These are phyloP conservation scores for Acleris emargana DNA, from an alignment of 2,888 invertebrate species.

Conservation along the genomic window DNA sequence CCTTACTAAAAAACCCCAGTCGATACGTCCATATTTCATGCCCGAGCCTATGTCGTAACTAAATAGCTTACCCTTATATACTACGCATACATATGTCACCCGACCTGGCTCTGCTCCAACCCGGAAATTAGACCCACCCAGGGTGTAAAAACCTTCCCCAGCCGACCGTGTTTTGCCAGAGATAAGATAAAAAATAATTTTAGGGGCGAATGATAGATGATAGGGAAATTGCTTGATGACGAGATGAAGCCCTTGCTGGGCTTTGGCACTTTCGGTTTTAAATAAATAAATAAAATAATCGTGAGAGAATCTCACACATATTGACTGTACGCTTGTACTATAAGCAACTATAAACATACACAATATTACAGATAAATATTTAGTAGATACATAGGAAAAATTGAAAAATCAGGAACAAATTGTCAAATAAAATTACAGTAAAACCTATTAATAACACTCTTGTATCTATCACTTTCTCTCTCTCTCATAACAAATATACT, in stretches of 20 bases:
- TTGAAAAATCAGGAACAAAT: too few species aligned
- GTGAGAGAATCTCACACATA: too few species aligned
- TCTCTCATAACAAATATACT: too few species aligned
- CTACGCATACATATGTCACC: constrained; percentile 15
- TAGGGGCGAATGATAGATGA: constrained; percentile 23
- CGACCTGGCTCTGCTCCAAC: constrained; percentile 43
- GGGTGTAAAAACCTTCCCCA: constrained; percentile 44
- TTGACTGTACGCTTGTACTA: too few species aligned
- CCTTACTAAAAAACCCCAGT: background rate
- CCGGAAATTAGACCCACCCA: constrained; percentile 43
- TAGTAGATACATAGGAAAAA: too few species aligned
- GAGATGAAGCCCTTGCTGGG: background rate
- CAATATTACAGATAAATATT: too few species aligned
- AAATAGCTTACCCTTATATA: constrained; percentile 12
- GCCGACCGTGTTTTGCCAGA: constrained; percentile 53
- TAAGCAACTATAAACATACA: too few species aligned
- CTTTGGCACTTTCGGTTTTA: background rate
- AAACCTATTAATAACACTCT: too few species aligned
- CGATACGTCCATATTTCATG: constrained; percentile 12
- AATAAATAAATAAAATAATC: too few species aligned
- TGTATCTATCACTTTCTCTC: too few species aligned
- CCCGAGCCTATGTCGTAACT: constrained; percentile 11
- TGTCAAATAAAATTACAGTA: too few species aligned
- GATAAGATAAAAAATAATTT: constrained; percentile 46
- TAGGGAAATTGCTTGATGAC: constrained; percentile 2